A percentile compares a stretch with the other conserved stretches of the same genome.
Evolutionary conservation across 1,140 invertebrate species (phyloP).

Genomic region (Drosophila repletoides): DNA sequence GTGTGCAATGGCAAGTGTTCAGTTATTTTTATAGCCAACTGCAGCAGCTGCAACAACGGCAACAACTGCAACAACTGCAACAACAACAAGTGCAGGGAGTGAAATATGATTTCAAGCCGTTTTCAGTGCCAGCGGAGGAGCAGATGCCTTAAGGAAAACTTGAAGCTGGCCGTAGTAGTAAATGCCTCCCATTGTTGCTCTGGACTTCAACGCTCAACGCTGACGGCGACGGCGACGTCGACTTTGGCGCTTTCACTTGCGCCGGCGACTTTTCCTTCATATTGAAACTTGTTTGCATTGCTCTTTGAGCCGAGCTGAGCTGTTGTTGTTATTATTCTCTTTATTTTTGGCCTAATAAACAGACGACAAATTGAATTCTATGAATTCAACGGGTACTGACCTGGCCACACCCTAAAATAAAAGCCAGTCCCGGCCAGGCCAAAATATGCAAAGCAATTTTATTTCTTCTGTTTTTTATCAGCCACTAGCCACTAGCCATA

Average conservation of each 20-base stretch:
- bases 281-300: slow-evolving; percentile 47
- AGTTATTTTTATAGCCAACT: slow-evolving; percentile 69
- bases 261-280: slow-evolving; percentile 35
- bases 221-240: background rate
- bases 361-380: slow-evolving; percentile 41
- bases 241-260: slow-evolving; percentile 41
- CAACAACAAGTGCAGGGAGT: slow-evolving; percentile 66
- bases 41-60: slow-evolving; percentile 16
- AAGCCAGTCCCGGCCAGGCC: background rate
- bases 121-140: slow-evolving; percentile 14
- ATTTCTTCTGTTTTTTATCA: background rate
- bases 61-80: slow-evolving; percentile 10
- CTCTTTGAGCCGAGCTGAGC: slow-evolving; percentile 39
- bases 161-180: slow-evolving; percentile 15
- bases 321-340: slow-evolving; percentile 8
- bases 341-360: slow-evolving; percentile 45
- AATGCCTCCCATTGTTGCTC: slow-evolving; percentile 30
- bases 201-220: slow-evolving; percentile 1
- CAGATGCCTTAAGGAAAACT: slow-evolving; percentile 50
- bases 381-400: slow-evolving; percentile 30
- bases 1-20: slow-evolving; percentile 76
- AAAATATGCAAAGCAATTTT: slow-evolving; percentile 23
- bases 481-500: background rate
- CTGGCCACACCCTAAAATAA: slow-evolving; percentile 29
- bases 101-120: slow-evolving; percentile 71